phyloP scores from a whole-genome alignment of 2,797 vertebrate species.

The Sorex maritimensis region DNA sequence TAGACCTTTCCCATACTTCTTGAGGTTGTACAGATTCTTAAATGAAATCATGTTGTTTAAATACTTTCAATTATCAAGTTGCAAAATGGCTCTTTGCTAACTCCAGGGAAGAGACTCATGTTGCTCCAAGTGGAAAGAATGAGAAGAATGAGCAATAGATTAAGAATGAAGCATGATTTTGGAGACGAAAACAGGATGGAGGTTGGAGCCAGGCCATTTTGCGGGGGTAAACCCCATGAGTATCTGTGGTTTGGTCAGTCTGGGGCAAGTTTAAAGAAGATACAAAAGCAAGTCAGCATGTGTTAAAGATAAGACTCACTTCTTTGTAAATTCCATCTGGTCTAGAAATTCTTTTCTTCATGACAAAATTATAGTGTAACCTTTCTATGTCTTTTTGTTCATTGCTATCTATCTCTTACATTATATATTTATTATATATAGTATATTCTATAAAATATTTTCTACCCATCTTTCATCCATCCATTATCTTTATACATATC shows the following conservation, averaged over 20 bases:
- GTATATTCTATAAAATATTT: not conserved
- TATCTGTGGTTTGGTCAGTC: rapidly evolving
- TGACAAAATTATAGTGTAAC: not conserved
- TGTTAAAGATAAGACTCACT: not conserved
- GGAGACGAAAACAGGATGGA: not conserved
- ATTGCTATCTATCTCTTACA: not conserved
- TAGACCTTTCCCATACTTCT: not conserved
- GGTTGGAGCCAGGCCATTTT: not conserved
- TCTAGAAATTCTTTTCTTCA: not conserved
- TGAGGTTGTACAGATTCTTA: not conserved
- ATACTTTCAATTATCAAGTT: not conserved
- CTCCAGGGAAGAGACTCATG: not conserved
- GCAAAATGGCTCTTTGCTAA: not conserved
- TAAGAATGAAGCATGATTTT: not conserved
- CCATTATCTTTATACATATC: not conserved
- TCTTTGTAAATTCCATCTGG: not conserved
- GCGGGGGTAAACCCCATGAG: no score
- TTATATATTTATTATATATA: not conserved
- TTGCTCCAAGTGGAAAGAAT: not conserved
- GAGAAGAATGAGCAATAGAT: not conserved
- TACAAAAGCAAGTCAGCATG: rapidly evolving
- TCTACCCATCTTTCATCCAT: not conserved
- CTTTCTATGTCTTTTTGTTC: not conserved
- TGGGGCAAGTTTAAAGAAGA: not conserved
- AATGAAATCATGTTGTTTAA: not conserved